Evolutionary conservation across 2,888 invertebrate genomes (phyloP).

Genomic region (Eupeodes latifasciatus): DNA sequence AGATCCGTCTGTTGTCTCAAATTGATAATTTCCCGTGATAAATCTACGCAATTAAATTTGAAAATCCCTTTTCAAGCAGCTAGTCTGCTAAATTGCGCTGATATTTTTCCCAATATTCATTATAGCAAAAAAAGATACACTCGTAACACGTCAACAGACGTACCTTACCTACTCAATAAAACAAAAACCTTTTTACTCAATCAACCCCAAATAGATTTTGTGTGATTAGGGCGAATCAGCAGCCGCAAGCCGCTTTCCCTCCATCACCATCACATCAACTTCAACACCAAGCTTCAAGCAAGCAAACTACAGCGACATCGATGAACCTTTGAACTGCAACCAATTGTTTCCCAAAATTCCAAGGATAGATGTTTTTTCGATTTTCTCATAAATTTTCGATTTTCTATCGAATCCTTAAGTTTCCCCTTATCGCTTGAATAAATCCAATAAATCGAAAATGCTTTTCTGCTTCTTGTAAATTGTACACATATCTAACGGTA

Average conservation of each 20-base stretch:
- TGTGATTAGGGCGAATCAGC: constrained; percentile 22
- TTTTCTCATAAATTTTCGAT: constrained; percentile 69
- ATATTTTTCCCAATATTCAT: no score
- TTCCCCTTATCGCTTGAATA: constrained; percentile 55
- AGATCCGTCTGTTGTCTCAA: no score
- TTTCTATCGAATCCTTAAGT: constrained; percentile 60
- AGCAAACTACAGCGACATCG: background rate
- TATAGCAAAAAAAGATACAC: no score
- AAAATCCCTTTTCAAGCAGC: no score
- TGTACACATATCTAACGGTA: constrained; percentile 18
- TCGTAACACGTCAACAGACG: no score
- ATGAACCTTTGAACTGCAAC: constrained; percentile 27
- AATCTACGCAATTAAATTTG: no score
- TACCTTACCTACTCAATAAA: background rate
- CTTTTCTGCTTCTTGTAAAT: constrained; percentile 43
- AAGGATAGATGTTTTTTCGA: background rate
- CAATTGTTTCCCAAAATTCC: constrained; percentile 61
- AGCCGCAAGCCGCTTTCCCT: constrained; percentile 13
- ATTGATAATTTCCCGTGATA: no score
- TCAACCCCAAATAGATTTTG: constrained; percentile 28
- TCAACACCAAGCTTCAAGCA: no score
- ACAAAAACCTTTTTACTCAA: constrained; percentile 15
- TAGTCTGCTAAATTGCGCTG: no score
- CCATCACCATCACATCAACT: background rate
- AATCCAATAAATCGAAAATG: constrained; percentile 65